These are phyloP conservation scores for Tigriopus californicus DNA, from an alignment of 2,888 invertebrate species.

Conservation along the genomic window DNA sequence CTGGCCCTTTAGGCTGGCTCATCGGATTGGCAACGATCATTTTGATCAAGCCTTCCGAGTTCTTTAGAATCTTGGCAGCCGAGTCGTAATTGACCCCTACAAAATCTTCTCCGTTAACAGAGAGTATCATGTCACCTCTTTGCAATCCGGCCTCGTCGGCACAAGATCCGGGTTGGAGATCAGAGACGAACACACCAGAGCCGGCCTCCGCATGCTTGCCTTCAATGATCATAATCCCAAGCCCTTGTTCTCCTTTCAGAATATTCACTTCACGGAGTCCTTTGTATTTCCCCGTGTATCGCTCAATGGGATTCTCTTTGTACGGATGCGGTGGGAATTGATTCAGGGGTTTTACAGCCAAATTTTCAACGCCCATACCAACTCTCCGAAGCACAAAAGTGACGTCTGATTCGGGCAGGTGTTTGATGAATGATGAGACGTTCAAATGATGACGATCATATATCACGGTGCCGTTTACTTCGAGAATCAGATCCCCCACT, in stretches of 20 bases:
- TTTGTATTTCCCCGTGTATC: slow-evolving; percentile 40
- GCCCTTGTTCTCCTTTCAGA: slow-evolving; percentile 62
- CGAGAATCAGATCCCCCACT: slow-evolving; percentile 84
- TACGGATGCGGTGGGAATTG: slow-evolving; percentile 47
- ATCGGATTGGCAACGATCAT: slow-evolving; percentile 65
- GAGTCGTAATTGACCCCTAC: slow-evolving; percentile 69
- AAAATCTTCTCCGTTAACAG: slow-evolving; percentile 80
- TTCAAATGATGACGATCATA: slow-evolving; percentile 70
- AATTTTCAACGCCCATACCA: slow-evolving; percentile 44
- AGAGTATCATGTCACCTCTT: slow-evolving; percentile 91
- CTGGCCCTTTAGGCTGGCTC: slow-evolving; percentile 9
- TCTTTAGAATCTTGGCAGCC: slow-evolving; percentile 45
- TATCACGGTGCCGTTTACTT: slow-evolving; percentile 84
- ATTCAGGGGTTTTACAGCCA: slow-evolving; percentile 72
- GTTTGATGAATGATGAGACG: slow-evolving; percentile 87
- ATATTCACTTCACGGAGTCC: slow-evolving; percentile 59
- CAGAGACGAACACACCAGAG: slow-evolving; percentile 77
- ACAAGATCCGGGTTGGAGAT: slow-evolving; percentile 48
- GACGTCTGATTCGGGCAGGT: slow-evolving; percentile 57
- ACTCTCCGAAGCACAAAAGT: slow-evolving; percentile 72
- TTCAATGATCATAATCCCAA: slow-evolving; percentile 88
- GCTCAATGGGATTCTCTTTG: slow-evolving; percentile 13
- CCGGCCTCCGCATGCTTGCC: slow-evolving; percentile 80
- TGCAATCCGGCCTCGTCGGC: slow-evolving; percentile 59
- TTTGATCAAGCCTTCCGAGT: slow-evolving; percentile 64